Evolutionary conservation across 2,888 invertebrate genomes (phyloP).

Genomic region (Osmoderma eremita): DNA sequence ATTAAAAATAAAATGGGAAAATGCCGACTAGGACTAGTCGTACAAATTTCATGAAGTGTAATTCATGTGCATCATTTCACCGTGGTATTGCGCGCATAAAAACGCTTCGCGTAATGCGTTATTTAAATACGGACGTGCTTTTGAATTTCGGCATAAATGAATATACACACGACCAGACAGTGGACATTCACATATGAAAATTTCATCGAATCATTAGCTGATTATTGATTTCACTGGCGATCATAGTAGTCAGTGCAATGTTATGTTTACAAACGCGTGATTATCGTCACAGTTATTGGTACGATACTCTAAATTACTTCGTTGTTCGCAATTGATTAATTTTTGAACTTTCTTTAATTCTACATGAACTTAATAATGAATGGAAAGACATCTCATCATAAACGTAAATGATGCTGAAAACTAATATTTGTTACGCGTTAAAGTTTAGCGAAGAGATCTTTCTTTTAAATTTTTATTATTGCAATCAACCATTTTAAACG

Average conservation of each 20-base stretch:
- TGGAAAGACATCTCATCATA: too few relatives aligned
- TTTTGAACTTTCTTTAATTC: too few relatives aligned
- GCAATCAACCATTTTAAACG: too few relatives aligned
- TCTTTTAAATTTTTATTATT: too few relatives aligned
- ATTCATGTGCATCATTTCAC: conserved; percentile 28
- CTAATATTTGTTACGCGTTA: too few relatives aligned
- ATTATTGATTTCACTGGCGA: conserved; percentile 42
- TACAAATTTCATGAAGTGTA: conserved; percentile 31
- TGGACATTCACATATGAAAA: conserved; percentile 48
- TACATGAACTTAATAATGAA: too few relatives aligned
- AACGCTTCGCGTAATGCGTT: conserved; percentile 44
- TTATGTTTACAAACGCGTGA: background rate
- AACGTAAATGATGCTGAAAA: too few relatives aligned
- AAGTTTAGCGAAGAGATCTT: too few relatives aligned
- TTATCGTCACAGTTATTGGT: conserved; percentile 12
- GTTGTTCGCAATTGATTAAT: too few relatives aligned
- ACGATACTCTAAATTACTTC: background rate
- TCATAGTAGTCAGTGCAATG: background rate
- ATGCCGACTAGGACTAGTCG: conserved; percentile 44
- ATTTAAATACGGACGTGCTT: conserved; percentile 51
- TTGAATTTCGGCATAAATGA: conserved; percentile 50
- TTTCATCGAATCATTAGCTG: conserved; percentile 48
- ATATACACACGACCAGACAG: conserved; percentile 41
- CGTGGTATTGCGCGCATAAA: conserved; percentile 8
- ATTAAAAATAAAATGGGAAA: conserved; percentile 51